Conservation (phyloP, 1,140 invertebrate species). For the Capitella teleta region DNA sequence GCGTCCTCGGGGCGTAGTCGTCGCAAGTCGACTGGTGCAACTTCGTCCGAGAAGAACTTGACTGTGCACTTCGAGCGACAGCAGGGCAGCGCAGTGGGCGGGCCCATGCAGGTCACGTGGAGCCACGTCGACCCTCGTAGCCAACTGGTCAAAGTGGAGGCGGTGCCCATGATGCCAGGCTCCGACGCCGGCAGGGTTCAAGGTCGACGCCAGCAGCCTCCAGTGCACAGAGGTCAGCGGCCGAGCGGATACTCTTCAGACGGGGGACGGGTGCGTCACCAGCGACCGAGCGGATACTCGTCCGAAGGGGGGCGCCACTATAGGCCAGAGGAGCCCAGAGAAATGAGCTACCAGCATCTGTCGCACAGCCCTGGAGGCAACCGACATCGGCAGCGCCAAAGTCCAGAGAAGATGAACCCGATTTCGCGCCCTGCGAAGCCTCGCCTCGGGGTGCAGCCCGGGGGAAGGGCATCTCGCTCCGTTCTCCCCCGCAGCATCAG, state of each 20-base stretch:
- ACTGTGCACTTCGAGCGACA: too few relatives aligned
- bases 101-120: too few relatives aligned
- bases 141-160: not conserved
- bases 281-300: not conserved
- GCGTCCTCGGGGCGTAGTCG: too few relatives aligned
- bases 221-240: not conserved
- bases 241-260: not conserved
- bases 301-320: not conserved
- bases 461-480: constrained; percentile 2
- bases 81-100: too few relatives aligned
- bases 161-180: too few relatives aligned
- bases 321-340: not conserved
- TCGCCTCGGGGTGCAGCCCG: not conserved
- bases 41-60: too few relatives aligned
- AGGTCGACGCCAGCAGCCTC: too few relatives aligned
- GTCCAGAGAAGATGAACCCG: constrained; percentile 14
- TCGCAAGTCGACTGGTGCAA: too few relatives aligned
- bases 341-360: not conserved
- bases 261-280: not conserved
- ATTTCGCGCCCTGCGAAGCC: constrained; percentile 10
- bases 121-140: not conserved
- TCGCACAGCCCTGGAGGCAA: not conserved
- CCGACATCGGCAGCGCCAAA: not conserved
- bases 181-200: too few relatives aligned
- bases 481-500: constrained; percentile 9